Conservation (phyloP, 2,797 vertebrate genomes). For the Bradypodion ventrale region DNA sequence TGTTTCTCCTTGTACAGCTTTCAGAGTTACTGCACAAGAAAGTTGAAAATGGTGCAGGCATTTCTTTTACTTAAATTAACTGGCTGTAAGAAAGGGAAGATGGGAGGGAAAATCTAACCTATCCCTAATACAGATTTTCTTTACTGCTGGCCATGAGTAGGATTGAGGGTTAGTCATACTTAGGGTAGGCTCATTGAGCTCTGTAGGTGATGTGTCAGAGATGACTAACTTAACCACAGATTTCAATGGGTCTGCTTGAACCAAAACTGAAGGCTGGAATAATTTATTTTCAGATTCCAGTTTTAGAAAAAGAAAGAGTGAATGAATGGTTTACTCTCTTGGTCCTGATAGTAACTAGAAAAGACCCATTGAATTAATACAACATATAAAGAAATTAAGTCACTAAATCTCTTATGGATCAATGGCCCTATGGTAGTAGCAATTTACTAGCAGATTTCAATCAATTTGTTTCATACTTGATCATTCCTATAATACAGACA, state of each 20-base stretch:
- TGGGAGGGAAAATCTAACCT: neutral
- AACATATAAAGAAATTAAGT: too few relatives aligned
- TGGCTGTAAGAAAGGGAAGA: neutral
- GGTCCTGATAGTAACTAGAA: too few relatives aligned
- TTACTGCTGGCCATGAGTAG: too few relatives aligned
- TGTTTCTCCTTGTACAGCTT: constrained; percentile 31
- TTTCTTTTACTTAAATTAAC: constrained; percentile 7
- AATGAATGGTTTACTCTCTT: neutral
- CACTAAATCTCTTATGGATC: too few relatives aligned
- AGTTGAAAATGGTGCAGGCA: neutral
- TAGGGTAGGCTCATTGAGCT: neutral
- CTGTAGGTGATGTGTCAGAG: neutral
- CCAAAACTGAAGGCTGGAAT: neutral
- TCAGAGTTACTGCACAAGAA: constrained; percentile 28
- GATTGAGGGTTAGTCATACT: neutral
- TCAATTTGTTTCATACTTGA: neutral
- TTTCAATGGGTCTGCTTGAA: neutral
- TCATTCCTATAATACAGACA: neutral
- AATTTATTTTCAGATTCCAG: too few relatives aligned
- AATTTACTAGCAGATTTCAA: too few relatives aligned
- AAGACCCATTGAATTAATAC: too few relatives aligned
- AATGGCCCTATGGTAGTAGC: too few relatives aligned
- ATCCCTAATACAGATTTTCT: neutral
- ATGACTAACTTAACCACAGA: neutral
- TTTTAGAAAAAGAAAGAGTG: neutral